phyloP scores from a whole-genome alignment of 2,888 invertebrate genomes.

The Sminthurides aquaticus region DNA sequence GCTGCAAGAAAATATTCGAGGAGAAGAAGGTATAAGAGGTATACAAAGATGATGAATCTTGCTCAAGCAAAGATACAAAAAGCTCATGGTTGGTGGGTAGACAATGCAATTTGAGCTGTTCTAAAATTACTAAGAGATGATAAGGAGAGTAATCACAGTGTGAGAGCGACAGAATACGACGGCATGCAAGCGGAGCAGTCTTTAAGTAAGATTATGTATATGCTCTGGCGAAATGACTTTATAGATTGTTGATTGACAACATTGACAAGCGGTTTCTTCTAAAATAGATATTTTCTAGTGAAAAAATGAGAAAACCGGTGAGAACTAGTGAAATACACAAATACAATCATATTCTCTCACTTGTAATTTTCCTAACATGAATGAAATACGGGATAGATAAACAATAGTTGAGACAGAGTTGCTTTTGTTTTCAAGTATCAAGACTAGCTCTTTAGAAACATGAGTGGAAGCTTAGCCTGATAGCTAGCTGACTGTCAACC shows the following conservation, averaged over 20 bases:
- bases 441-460: no score
- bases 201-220: background rate
- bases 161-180: no score
- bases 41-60: no score
- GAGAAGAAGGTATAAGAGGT: no score
- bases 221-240: background rate
- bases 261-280: background rate
- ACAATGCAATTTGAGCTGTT: no score
- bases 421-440: background rate
- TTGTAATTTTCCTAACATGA: conserved; percentile 23
- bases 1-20: no score
- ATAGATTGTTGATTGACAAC: background rate
- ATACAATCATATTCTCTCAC: background rate
- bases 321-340: background rate
- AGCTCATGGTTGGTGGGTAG: no score
- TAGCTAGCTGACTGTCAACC: no score
- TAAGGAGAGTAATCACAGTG: background rate
- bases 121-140: background rate
- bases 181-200: background rate
- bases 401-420: background rate
- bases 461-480: no score
- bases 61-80: no score
- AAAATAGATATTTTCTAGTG: background rate
- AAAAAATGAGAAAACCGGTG: background rate
- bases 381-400: background rate